Evolutionary conservation across 2,113 vertebrate species (phyloP).

Genomic region (Lagopus leucura): DNA sequence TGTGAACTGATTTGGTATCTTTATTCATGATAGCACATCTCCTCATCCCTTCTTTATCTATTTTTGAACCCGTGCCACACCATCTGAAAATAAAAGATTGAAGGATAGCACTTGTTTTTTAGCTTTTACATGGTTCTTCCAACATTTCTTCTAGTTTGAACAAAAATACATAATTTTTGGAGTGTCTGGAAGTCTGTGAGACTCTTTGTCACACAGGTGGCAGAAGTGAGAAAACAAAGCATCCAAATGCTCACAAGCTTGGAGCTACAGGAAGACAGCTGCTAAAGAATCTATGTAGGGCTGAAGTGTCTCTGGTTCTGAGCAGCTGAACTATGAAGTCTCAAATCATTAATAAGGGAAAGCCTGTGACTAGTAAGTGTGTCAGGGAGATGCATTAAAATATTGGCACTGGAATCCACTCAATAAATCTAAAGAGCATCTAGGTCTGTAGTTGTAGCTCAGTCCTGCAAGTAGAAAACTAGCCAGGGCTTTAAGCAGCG

Average conservation of each 20-base stretch:
- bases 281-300: accelerated
- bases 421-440: background rate
- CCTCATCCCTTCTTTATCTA: background rate
- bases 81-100: conserved; percentile 24
- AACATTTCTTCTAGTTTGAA: conserved; percentile 12
- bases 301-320: background rate
- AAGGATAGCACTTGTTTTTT: background rate
- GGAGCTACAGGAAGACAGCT: background rate
- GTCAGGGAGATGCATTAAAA: background rate
- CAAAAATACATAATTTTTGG: background rate
- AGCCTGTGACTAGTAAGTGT: background rate
- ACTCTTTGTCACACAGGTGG: background rate
- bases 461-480: background rate
- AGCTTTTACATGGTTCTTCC: background rate
- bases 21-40: conserved; percentile 14
- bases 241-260: background rate
- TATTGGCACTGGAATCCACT: background rate
- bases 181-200: background rate
- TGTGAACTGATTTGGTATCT: conserved; percentile 42
- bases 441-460: background rate
- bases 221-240: background rate
- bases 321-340: background rate
- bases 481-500: background rate
- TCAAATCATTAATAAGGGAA: background rate
- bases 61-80: conserved; percentile 31